Evolutionary conservation across 1,140 invertebrate genomes (phyloP), one percentile per base, ranked within the genome.

Genomic region (Drosophila elegans): DNA sequence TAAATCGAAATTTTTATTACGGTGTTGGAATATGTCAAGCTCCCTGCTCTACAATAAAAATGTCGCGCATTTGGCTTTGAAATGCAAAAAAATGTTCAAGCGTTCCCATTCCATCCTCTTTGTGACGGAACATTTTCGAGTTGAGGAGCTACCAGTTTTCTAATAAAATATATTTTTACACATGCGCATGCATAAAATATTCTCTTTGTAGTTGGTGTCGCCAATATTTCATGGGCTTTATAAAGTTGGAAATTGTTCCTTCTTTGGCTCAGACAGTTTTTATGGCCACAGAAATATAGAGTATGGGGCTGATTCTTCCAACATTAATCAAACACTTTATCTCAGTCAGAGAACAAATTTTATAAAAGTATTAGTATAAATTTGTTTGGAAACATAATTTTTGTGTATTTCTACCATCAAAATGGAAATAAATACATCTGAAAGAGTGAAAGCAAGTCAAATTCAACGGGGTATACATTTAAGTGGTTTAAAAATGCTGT

Each of bases 101-200:
- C 29, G 32, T 16, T 52, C 32, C 49, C 49, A 27, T 13, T 21
- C 3, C 13, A 10, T 25, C 44, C 3, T 27, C 29, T 16, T 52
- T 52, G 49, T 36, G 32, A 34, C 3, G 32, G 9, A 52, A 36
- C 49, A 52, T 52, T 52, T 52, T 52, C 32, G 13, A 52, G 49
- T 52, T 52, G 49, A 52, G 49, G 32, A 36, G 29, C 32, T 52
- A 52, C 49, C 49, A 52, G 49, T 52, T 52, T 52, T 52, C 49
- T 52, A 52, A 52, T 52, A 52, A 52, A 52, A 52, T 52, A 36
- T 36, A 52, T 52, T 52, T 52, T 52, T 52, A 52, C 49, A 52
- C 49, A 52, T 52, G 49, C 49, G 49, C 49, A 52, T 52, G 49
- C 49, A 52, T 52, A 52, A 52, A 52, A 52, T 52, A 52, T 52